Evolutionary conservation across 2,113 vertebrate species (phyloP), one percentile per base, ranked within the genome.

Genomic region (Pseudopipra pipra): DNA sequence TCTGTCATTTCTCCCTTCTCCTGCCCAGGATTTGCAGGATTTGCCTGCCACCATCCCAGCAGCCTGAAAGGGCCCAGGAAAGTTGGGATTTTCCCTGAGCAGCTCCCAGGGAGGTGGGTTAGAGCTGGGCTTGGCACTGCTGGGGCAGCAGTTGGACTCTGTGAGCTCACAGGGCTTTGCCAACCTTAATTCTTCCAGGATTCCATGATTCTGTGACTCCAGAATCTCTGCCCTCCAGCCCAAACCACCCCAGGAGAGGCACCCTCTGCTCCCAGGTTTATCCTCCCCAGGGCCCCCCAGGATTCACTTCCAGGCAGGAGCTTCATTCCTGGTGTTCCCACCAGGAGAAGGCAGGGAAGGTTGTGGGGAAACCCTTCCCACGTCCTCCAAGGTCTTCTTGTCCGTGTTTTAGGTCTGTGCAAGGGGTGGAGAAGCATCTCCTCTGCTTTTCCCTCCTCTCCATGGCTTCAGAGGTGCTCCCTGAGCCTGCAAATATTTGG

Each of bases 21-120:
- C 28, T 41, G n/a, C 31, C 24, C 19, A 14, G 17, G 46, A 23
- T 14, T 44, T 8, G 25, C 24, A 22, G 37, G 37, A 39, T 39
- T 17, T 16, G 56, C 16, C 66, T 6, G 37, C 51, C 43, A 10
- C 1, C 2, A 44, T 7, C 27, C 46, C 44, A 30, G 31, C 16
- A 87, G 58, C 39, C 20, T 28, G 27, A 49, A 23, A 39, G 6
- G n/a, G n/a, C 35, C 41, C 13, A 19, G 66, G 41, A 31, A 52
- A 55, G 2, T 0, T 0, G 5, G 14, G 3, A 5, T 61, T 59
- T 41, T 66, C 24, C 43, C 35, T 8, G 27, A n/a, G 58, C 31
- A 33, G 28, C 65, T 24, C 44, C 12, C 28, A 22, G 39, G 62
- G 61, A 39, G 7, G 6, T 9, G 37, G 35, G 19, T 65, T 22